A percentile compares a stretch with the other conserved stretches of the same genome.
Evolutionary conservation across 2,113 vertebrate genomes (phyloP).

Genomic region (Malaclemys terrapin): DNA sequence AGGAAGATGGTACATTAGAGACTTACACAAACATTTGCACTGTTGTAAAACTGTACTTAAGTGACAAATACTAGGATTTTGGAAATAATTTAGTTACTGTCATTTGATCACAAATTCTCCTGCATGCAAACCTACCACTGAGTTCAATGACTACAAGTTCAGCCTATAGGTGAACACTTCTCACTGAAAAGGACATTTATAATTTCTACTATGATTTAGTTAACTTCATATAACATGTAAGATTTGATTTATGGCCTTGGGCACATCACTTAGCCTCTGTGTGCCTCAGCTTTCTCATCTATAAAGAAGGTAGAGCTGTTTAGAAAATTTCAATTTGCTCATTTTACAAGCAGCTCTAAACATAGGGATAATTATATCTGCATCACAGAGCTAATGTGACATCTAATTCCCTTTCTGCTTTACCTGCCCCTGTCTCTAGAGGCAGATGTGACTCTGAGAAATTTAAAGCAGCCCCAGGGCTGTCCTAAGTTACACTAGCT

Average conservation of each 20-base stretch:
- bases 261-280: neutral
- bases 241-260: neutral
- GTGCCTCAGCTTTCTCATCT: neutral
- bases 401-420: neutral
- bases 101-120: neutral
- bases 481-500: neutral
- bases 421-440: neutral
- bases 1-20: neutral
- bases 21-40: neutral
- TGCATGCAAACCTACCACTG: neutral
- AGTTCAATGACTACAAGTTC: neutral
- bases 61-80: neutral
- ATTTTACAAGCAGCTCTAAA: neutral
- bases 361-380: neutral
- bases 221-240: neutral
- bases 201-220: neutral
- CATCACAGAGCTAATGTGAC: neutral
- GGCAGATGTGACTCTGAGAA: neutral
- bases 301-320: no score
- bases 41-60: neutral
- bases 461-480: neutral
- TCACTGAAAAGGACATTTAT: neutral
- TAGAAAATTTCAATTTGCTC: neutral
- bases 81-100: neutral
- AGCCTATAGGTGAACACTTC: neutral